Base-by-base conservation (phyloP, 2,797 vertebrate genomes). In the Apogon hyalosoma region DNA sequence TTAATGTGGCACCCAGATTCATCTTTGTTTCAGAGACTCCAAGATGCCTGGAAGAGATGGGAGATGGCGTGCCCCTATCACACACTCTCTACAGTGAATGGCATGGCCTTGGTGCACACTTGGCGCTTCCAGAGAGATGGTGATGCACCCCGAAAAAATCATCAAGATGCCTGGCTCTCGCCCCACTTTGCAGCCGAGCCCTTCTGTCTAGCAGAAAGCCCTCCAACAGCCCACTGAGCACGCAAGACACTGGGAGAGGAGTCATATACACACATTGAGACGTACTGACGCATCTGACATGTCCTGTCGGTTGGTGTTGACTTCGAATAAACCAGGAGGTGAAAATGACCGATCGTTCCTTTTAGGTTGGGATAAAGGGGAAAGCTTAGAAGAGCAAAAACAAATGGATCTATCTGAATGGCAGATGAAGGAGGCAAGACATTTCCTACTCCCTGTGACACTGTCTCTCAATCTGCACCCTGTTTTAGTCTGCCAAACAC, bases 161-260 rank as follows among this genome's bases (percentile, higher is more conserved):
- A 92, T 88, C 87, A 88, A 90, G 90, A 92, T 90, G 92, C 82
- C 90, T 93, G 93, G 93, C 91, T 91, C 86, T 79, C 72, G 74
- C 90, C 88, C 87, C 91, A 77, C 84, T 90, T 87, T 85, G 88
- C 83, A 87, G 92, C 87, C 83, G 85, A 90, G 92, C 90, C 93
- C 92, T 92, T 94, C 93, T 94, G 93, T 94, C 92, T 90, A 72
- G 75, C 75, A 71, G 63, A 89, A 92, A 90, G 81, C 88, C 90
- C 93, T 94, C 92, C 92, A 93, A 90, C 87, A 92, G 87, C 90
- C 90, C 89, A 91, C 90, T 87, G 88, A 90, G 91, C 85, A 69
- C 53, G 66, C 82, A 52, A 83, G 87, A 83, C 78, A 61, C 59
- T 57, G 78, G 79, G 61, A 90, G 82, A 73, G 57, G 64, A 88